phyloP scores from a whole-genome alignment of 2,797 vertebrate genomes.

The Synanceia verrucosa region DNA sequence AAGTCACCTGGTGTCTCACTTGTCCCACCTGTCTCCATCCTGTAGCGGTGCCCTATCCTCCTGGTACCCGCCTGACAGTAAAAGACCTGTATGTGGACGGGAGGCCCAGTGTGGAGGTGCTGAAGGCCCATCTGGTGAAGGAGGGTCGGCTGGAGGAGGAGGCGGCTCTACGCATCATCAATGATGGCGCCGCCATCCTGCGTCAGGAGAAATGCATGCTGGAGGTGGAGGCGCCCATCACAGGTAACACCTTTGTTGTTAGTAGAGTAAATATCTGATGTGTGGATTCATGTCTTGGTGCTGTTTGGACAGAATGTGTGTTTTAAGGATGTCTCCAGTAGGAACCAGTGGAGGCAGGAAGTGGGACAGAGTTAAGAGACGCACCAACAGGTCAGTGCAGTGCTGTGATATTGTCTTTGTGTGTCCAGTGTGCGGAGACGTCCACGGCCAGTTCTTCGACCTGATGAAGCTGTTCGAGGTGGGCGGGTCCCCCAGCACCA shows the following conservation, averaged over 20 bases:
- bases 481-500: slow-evolving; percentile 92
- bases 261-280: too few relatives aligned
- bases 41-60: slow-evolving; percentile 94
- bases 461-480: slow-evolving; percentile 99
- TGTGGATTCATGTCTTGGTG: too few relatives aligned
- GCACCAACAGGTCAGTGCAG: too few relatives aligned
- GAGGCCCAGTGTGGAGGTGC: slow-evolving; percentile 90
- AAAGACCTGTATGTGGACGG: slow-evolving; percentile 95
- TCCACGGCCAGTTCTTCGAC: slow-evolving; percentile 98
- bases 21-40: too few relatives aligned
- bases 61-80: slow-evolving; percentile 89
- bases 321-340: too few relatives aligned
- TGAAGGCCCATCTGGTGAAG: slow-evolving; percentile 95
- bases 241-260: slow-evolving; percentile 79
- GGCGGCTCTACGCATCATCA: slow-evolving; percentile 93
- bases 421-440: slow-evolving; percentile 92
- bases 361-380: too few relatives aligned
- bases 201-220: slow-evolving; percentile 96
- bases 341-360: background rate
- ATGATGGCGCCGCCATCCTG: slow-evolving; percentile 92
- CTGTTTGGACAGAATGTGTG: too few relatives aligned
- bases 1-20: too few relatives aligned
- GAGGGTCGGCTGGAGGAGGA: slow-evolving; percentile 97
- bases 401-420: background rate
- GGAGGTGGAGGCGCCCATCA: slow-evolving; percentile 96